Evolutionary conservation across 30 jellyfish, hydroid and myxozoan genomes (phyloP), one percentile per base, ranked within the genome.

Genomic region (Cassiopea xamachana): DNA sequence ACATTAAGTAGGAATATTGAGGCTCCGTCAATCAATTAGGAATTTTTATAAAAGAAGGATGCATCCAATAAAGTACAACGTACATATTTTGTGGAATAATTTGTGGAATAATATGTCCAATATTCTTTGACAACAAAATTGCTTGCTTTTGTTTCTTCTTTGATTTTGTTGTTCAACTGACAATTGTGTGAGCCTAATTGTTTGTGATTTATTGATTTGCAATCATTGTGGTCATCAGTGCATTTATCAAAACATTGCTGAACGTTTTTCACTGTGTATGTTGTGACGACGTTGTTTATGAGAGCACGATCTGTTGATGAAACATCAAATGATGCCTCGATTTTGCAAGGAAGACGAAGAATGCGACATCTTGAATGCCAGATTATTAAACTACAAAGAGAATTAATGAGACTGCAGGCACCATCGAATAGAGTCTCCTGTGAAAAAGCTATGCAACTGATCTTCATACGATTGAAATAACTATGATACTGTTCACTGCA

Each of bases 291-390:
- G 8, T 60, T 10, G 1, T 78, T 78, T 0, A 0, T 7, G 0
- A 78, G 75, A n/a, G 51, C 55, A 46, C 5, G 71, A 60, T 17
- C 87, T 51, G 0, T 16, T 9, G 1, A 0, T 10, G 55, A 50
- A 15, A 78, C 87, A 78, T 48, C 87, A 50, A 78, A 78, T 9
- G 1, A 48, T 78, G 76, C 87, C 39, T 78, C 87, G 2, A 13
- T 44, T 27, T 78, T 78, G 87, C 87, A 78, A 3, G 87, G 87
- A 48, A 78, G 51, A 14, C 87, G 87, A n/a, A 78, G 75, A 50
- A 78, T 78, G 27, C 87, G 80, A 19, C 80, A n/a, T 71, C 39
- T 71, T n/a, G 80, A 71, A 4, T n/a, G 55, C 80, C 80, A 71
- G 6, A 71, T 2, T 19, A 39, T 27, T 10, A 43, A 71, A 19